These are phyloP conservation scores for Anseranas semipalmata DNA, from an alignment of 2,113 vertebrate species.

Conservation along the genomic window DNA sequence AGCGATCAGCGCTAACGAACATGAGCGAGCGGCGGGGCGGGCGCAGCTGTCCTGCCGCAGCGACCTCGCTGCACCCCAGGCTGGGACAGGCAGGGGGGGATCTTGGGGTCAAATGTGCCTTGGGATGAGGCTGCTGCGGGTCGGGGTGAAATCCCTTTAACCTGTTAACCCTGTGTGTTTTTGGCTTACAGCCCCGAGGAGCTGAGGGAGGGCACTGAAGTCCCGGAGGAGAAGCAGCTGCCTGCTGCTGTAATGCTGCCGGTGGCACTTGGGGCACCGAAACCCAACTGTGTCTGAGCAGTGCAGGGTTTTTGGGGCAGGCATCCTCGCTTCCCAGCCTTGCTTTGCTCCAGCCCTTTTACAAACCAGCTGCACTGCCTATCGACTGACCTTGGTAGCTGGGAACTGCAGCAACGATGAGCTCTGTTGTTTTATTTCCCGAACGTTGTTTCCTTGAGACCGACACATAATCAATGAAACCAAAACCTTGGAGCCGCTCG, in stretches of 20 bases:
- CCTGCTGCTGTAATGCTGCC: neutral
- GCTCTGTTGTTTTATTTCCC: neutral
- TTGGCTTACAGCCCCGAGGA: neutral
- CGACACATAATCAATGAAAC: neutral
- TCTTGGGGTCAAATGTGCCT: accelerated
- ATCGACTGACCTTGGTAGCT: accelerated
- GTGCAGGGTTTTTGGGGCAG: neutral
- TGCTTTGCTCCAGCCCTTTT: neutral
- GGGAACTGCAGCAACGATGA: neutral
- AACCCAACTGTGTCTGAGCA: neutral
- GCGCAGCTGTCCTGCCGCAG: neutral
- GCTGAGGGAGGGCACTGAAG: accelerated
- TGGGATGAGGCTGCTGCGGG: neutral
- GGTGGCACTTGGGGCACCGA: neutral
- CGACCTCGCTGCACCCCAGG: neutral
- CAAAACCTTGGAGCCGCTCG: neutral
- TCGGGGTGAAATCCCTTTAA: accelerated
- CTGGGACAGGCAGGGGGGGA: neutral
- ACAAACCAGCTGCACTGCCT: neutral
- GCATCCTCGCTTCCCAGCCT: accelerated
- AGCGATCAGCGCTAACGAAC: accelerated
- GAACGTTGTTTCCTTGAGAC: accelerated
- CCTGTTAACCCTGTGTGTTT: accelerated
- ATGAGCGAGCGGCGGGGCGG: accelerated
- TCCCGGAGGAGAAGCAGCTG: neutral